Evolutionary conservation across 2,113 vertebrate genomes (phyloP), one percentile per base, ranked within the genome.

Genomic region (Serranochromis macrocephalus): DNA sequence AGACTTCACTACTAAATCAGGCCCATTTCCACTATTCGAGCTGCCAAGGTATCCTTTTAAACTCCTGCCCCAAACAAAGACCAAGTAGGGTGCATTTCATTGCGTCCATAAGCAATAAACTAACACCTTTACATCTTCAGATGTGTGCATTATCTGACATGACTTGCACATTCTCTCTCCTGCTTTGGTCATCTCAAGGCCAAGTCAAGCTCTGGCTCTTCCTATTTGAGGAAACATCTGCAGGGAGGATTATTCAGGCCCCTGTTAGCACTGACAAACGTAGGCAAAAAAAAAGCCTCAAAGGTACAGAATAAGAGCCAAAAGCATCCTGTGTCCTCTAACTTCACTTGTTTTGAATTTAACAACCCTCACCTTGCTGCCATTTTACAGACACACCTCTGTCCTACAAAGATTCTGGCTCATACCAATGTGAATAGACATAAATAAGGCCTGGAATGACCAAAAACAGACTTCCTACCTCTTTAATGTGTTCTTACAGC

Each of bases 151-250:
- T 82, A 45, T 80, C 13, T 71, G 19, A 57, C 31, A 10, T 42
- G 42, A 68, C 3, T 24, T 2, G 9, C 21, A 66, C 12, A 49
- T 73, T 73, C 71, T 54, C 51, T 75, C 9, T 19, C 19, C 31
- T 78, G 7, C 61, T 86, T 80, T 83, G 81, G 26, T 81, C 53
- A 61, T 73, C 80, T 75, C 13, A 82, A 68, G n/a, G 49, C 58
- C 40, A 90, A 78, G 26, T 47, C n/a, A n/a, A 82, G 87, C 73
- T 84, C 45, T 78, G 68, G 19, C 68, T 79, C 68, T 92, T 89
- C 82, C 84, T 88, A 85, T 90, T 40, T 36, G 85, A 92, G 91
- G 91, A 95, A 94, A 91, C 94, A 95, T 94, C 94, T 95, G 93
- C 91, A 75, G 47, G 63, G 54, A 75, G 79, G 83, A 82, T 92